Conservation (phyloP, 1,140 invertebrate genomes). For the Drosophila watanabei region DNA sequence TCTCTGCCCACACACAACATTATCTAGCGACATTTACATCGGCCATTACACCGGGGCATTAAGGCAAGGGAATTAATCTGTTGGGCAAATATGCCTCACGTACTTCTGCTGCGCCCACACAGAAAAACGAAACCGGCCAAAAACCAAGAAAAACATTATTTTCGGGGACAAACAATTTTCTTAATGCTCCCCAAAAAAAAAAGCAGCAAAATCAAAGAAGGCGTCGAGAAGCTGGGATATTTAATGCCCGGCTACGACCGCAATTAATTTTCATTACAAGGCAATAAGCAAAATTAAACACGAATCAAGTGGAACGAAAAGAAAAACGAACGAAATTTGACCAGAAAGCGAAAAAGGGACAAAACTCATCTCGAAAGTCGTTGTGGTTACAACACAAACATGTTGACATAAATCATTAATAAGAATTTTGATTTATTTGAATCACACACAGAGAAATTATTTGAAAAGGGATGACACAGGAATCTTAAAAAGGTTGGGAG, state of each 20-base stretch:
- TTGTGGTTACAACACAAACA: slow-evolving; percentile 13
- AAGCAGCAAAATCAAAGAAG: slow-evolving; percentile 41
- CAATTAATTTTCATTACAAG: slow-evolving; percentile 83
- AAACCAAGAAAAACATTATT: slow-evolving; percentile 17
- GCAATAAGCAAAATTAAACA: slow-evolving; percentile 81
- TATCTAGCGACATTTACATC: slow-evolving; percentile 38
- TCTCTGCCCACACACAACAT: slow-evolving; percentile 30
- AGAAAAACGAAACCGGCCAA: slow-evolving; percentile 6
- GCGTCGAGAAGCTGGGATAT: slow-evolving; percentile 14
- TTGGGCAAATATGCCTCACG: slow-evolving; percentile 68
- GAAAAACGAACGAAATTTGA: slow-evolving; percentile 3
- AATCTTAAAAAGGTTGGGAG: not conserved
- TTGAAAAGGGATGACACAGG: slow-evolving; percentile 33
- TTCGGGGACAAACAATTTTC: slow-evolving; percentile 48
- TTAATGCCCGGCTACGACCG: slow-evolving; percentile 59
- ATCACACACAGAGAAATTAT: not conserved
- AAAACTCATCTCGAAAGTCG: not conserved
- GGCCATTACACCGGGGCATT: slow-evolving; percentile 38
- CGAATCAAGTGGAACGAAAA: slow-evolving; percentile 62
- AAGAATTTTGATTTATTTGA: slow-evolving; percentile 48
- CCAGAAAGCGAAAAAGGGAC: slow-evolving; percentile 6
- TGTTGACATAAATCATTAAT: slow-evolving; percentile 72
- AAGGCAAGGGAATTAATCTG: slow-evolving; percentile 67
- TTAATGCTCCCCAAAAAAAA: slow-evolving; percentile 35
- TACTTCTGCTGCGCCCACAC: slow-evolving; percentile 42